Evolutionary conservation across 2,113 vertebrate genomes (phyloP), one percentile per base, ranked within the genome.

Genomic region (Columbina picui): DNA sequence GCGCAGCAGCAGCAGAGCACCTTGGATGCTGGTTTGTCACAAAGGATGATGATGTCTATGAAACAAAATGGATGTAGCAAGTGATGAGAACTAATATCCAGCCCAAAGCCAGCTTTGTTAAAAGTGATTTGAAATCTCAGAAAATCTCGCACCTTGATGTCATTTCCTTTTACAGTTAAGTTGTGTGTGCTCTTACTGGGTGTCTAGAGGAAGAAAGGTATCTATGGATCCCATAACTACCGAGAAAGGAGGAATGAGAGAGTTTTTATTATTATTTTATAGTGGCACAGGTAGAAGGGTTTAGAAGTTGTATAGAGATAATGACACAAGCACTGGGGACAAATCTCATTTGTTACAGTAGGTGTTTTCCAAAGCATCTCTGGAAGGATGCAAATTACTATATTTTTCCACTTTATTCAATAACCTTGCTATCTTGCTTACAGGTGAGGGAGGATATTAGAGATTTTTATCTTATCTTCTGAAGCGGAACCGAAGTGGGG

Each of bases 401-500:
- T 38, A 8, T 49, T 81, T 82, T 7, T 17, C 69, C 69, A 29
- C 2, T 2, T 57, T 38, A 75, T 50, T 85, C 23, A 75, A 32
- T 88, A 88, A 61, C 22, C 10, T 70, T 53, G 43, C 21, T 81
- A 29, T 78, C 65, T 57, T 45, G 39, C 55, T 70, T 56, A 50
- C 39, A 87, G 45, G n/a, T 84, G 16, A 90, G 77, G 74, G 56
- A 86, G 56, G 71, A 90, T 88, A 92, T 79, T 88, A 53, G 52
- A 59, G 65, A 85, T 83, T 79, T 90, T 53, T 83, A 81, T 88
- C 65, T 53, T 83, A 81, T 88, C 65, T 90, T 61, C 65, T 82
- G 83, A 75, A 83, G 38, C 61, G 71, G 34, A 82, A 56, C 30
- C 79, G 9, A 82, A 82, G 21, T 4, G 6, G 36, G 38, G 41